Conservation (phyloP, 2,888 invertebrate genomes). For the Drosophila mettleri region DNA sequence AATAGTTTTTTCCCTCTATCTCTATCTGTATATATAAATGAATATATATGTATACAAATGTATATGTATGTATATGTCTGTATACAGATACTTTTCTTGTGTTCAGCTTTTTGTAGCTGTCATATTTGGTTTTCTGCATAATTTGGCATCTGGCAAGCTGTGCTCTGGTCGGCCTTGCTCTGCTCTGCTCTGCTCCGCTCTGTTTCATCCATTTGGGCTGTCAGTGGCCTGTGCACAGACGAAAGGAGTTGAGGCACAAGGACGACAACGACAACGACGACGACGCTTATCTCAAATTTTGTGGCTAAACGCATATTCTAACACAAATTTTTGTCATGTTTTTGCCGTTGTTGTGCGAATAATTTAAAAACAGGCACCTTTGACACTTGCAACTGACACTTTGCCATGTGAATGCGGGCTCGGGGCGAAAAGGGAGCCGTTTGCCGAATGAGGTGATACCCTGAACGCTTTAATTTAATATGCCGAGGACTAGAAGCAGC, state of each 20-base stretch:
- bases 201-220: conserved; percentile 19
- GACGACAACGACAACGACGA: conserved; percentile 29
- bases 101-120: conserved; percentile 40
- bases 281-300: conserved; percentile 62
- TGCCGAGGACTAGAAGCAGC: conserved; percentile 52
- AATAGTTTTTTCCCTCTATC: not conserved
- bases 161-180: conserved; percentile 6
- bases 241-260: conserved; percentile 21
- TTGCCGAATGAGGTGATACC: conserved; percentile 55
- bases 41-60: conserved; percentile 4
- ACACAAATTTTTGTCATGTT: conserved; percentile 69
- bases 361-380: conserved; percentile 78
- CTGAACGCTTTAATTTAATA: conserved; percentile 77
- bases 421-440: not conserved
- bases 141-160: conserved; percentile 57
- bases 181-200: conserved; percentile 4
- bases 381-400: conserved; percentile 81
- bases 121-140: conserved; percentile 69
- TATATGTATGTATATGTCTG: not conserved
- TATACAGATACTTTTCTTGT: conserved; percentile 14
- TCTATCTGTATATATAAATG: not conserved
- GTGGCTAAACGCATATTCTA: conserved; percentile 76
- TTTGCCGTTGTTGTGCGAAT: conserved; percentile 56
- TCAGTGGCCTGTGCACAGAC: conserved; percentile 6
- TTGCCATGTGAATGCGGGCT: conserved; percentile 9